Percentiles rank a stretch among this genome's conserved stretches.
Conservation (phyloP, 2,888 invertebrate species). For the Esperia sulphurella region DNA sequence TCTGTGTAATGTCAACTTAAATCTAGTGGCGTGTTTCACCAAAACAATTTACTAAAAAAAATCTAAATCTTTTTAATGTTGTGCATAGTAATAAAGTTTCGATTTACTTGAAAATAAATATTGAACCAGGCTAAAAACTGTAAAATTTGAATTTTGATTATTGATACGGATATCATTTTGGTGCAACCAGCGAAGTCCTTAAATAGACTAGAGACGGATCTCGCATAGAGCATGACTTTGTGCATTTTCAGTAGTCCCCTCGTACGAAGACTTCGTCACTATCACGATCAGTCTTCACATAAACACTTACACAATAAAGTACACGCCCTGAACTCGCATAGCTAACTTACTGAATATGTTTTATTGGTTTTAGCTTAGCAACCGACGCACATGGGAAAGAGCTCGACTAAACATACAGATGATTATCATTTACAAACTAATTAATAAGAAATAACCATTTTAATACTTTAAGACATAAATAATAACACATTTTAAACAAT, state of each 20-base stretch:
- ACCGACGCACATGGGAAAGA: constrained; percentile 43
- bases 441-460: constrained; percentile 80
- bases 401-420: constrained; percentile 62
- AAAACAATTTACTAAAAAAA: constrained; percentile 6
- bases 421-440: constrained; percentile 76
- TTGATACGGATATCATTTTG: constrained; percentile 1
- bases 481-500: constrained; percentile 80
- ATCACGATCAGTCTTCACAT: constrained; percentile 16
- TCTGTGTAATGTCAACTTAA: constrained; percentile 3
- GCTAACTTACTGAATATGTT: constrained; percentile 29
- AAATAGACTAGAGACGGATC: constrained; percentile 18
- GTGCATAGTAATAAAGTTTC: too few relatives aligned
- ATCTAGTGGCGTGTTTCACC: constrained; percentile 5
- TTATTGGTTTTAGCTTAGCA: constrained; percentile 59
- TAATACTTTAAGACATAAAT: constrained; percentile 80
- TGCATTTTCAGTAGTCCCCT: constrained; percentile 4
- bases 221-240: constrained; percentile 2
- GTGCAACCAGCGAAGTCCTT: constrained; percentile 5
- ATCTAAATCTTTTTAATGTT: too few relatives aligned
- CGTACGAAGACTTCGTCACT: neutral
- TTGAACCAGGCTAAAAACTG: too few relatives aligned
- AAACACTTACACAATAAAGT: constrained; percentile 14
- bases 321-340: constrained; percentile 4
- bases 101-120: too few relatives aligned
- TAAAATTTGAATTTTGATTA: neutral